phyloP scores from a whole-genome alignment of 2,888 invertebrate genomes.

The Galerucella calmariensis region DNA sequence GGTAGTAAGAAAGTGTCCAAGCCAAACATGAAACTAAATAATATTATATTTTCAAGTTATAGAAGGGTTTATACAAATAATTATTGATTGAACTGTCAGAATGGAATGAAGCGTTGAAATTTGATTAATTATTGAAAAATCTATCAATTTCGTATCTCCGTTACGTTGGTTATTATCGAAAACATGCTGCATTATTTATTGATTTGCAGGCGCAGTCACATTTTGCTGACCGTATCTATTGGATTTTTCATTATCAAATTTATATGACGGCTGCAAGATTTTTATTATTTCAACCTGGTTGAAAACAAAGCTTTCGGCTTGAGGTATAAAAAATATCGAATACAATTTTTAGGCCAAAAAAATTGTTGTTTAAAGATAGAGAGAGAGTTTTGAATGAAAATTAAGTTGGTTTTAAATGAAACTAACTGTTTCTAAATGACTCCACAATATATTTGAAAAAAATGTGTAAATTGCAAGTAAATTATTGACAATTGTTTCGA shows the following conservation, averaged over 20 bases:
- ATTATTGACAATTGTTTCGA: too few relatives aligned
- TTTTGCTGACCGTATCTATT: not conserved
- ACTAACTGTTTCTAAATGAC: too few relatives aligned
- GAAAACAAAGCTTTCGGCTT: not conserved
- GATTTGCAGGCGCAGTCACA: conserved; percentile 16
- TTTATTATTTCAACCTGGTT: not conserved
- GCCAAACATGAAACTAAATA: too few relatives aligned
- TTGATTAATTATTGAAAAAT: not conserved
- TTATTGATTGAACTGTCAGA: not conserved
- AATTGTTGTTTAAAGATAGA: too few relatives aligned
- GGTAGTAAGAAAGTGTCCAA: too few relatives aligned
- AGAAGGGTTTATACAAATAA: not conserved
- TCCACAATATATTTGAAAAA: too few relatives aligned
- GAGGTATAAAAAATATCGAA: not conserved
- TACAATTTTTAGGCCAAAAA: too few relatives aligned
- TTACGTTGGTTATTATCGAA: not conserved
- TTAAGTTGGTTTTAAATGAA: too few relatives aligned
- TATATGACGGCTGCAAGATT: not conserved
- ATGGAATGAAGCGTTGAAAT: not conserved
- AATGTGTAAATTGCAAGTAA: too few relatives aligned
- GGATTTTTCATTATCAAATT: conserved; percentile 13
- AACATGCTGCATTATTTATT: conserved; percentile 7
- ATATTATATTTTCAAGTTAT: too few relatives aligned
- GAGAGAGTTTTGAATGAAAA: too few relatives aligned
- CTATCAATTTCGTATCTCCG: not conserved